Percentiles rank a stretch among this genome's conserved stretches.
Conservation (phyloP, 2,888 invertebrate species). For the Andrena marginata region DNA sequence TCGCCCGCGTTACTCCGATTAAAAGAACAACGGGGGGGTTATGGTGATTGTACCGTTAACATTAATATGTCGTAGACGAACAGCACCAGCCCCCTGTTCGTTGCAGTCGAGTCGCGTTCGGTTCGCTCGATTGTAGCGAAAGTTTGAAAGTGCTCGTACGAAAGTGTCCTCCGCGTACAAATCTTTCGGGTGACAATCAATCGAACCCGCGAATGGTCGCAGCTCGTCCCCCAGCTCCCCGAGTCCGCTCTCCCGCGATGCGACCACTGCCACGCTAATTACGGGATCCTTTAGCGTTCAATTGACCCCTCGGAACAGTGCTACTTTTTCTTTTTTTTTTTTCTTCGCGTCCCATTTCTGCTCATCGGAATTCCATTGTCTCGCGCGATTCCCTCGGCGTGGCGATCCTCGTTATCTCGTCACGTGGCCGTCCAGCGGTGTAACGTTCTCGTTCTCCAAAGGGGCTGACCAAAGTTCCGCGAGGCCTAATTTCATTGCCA, state of each 20-base stretch:
- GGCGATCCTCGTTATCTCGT: background rate
- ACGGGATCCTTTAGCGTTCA: slow-evolving; percentile 5
- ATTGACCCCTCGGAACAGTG: slow-evolving; percentile 21
- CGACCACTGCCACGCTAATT: slow-evolving; percentile 36
- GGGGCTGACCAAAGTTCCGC: slow-evolving; percentile 78
- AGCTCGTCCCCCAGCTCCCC: background rate
- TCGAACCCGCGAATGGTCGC: slow-evolving; percentile 2
- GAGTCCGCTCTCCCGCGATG: background rate
- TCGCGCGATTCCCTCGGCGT: slow-evolving; percentile 33
- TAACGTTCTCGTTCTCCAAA: slow-evolving; percentile 53
- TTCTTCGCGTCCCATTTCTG: slow-evolving; percentile 15
- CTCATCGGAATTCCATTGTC: background rate
- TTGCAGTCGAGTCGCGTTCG: slow-evolving; percentile 24
- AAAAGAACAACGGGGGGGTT: slow-evolving; percentile 11
- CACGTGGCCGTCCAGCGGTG: background rate
- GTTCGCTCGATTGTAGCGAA: slow-evolving; percentile 61
- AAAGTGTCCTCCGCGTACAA: slow-evolving; percentile 56
- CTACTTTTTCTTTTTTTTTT: slow-evolving; percentile 32
- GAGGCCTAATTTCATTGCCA: slow-evolving; percentile 74
- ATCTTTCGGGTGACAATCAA: slow-evolving; percentile 15
- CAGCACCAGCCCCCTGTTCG: slow-evolving; percentile 3
- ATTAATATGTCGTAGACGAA: slow-evolving; percentile 24
- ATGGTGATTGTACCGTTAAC: slow-evolving; percentile 29
- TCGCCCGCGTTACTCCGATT: slow-evolving; percentile 16
- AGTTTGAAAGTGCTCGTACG: slow-evolving; percentile 67